Percentiles rank a stretch among this genome's conserved stretches.
These are phyloP conservation scores for Chinchilla lanigera DNA, from an alignment of 2,113 vertebrate genomes.

Conservation along the genomic window DNA sequence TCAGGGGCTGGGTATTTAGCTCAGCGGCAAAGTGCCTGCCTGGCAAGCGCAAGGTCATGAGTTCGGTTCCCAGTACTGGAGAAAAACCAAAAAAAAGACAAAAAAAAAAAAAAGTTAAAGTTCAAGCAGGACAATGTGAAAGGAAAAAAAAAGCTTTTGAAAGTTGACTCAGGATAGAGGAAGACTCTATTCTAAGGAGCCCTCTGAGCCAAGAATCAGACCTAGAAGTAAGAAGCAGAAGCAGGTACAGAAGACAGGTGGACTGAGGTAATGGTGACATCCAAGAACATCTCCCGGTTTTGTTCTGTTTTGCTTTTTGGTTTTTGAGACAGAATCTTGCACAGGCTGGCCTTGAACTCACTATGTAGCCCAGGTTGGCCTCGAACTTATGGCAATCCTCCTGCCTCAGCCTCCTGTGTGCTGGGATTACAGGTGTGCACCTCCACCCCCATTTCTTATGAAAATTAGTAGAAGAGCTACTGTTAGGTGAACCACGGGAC, in stretches of 20 bases:
- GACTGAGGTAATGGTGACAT: conserved; percentile 3
- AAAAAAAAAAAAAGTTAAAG: too few species aligned
- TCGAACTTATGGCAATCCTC: neutral
- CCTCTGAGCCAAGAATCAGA: conserved; percentile 20
- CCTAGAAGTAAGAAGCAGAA: conserved; percentile 38
- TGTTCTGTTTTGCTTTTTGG: neutral
- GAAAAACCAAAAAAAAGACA: too few species aligned
- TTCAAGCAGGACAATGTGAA: neutral
- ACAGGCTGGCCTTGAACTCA: neutral
- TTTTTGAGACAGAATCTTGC: neutral
- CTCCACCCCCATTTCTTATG: neutral
- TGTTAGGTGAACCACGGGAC: neutral
- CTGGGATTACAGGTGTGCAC: neutral
- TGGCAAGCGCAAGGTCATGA: too few species aligned
- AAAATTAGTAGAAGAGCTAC: conserved; percentile 25
- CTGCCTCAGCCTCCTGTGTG: neutral
- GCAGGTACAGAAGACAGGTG: neutral
- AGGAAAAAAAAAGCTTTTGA: conserved; percentile 50
- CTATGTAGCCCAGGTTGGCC: neutral
- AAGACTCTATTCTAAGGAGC: neutral
- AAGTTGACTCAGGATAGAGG: conserved; percentile 19
- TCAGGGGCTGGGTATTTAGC: too few species aligned
- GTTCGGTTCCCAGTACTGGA: too few species aligned
- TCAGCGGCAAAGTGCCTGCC: too few species aligned
- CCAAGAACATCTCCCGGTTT: conserved; percentile 6